Evolutionary conservation across 1,140 invertebrate genomes (phyloP), one percentile per base, ranked within the genome.

Genomic region (Bombus confusus): DNA sequence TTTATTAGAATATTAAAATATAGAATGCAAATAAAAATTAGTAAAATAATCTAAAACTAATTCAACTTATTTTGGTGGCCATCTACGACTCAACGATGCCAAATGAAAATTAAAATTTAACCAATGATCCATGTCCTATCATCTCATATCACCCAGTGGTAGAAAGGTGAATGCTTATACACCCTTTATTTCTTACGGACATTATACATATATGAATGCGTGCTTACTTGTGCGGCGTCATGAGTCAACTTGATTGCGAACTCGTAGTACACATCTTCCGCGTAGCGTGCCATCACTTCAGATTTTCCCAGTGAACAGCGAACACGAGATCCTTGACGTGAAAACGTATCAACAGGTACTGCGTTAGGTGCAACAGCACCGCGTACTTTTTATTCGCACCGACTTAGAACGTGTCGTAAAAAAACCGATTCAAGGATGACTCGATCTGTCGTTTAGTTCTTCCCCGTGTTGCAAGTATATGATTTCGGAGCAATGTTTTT

Each of bases 181-280:
- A 52, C 18, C 47, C 47, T 52, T 52, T 52, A 66, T 66, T 37
- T 41, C 25, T 41, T 52, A 34, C 8, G 0, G 25, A 59, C 6
- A 52, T 22, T 52, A 8, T 5, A n/a, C 43, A 0, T 34, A 31
- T 15, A 59, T 15, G 13, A 1, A 2, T 15, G 13, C n/a, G 47
- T 64, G 78, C 86, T 95, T 93, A 96, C 96, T 89, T 95, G 89
- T 31, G 96, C 96, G 25, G 96, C 96, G 87, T 95, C 93, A 72
- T 94, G 94, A 22, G 94, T 92, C 72, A 96, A 87, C 87, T 95
- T 93, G 84, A 96, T 92, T 8, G 95, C 95, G 41, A 95, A 92
- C 57, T 96, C 94, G 75, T 95, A 96, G 89, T 95, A 96, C 37
- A 93, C 92, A 75, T 96, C 95, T 68, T 92, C 92, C 12, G 59